Conservation (phyloP, 2,888 invertebrate species). For the Halictus quadricinctus region DNA sequence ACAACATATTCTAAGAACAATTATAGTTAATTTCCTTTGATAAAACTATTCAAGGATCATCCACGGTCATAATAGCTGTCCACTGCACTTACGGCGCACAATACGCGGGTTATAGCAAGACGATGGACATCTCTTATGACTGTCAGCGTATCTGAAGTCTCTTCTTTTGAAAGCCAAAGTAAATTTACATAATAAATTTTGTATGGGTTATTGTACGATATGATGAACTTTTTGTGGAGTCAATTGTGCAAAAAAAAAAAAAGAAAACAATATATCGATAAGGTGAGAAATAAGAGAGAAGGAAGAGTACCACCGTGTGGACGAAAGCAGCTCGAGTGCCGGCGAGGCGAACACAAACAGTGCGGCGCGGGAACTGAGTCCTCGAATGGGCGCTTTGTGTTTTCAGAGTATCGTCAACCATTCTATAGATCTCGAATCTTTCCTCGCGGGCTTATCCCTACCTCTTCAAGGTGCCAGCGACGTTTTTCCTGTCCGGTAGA, state of each 20-base stretch:
- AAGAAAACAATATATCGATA: background rate
- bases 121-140: background rate
- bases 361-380: constrained; percentile 76
- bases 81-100: background rate
- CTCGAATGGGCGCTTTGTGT: constrained; percentile 58
- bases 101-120: background rate
- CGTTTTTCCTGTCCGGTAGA: constrained; percentile 39
- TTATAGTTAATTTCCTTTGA: background rate
- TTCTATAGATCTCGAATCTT: constrained; percentile 61
- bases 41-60: background rate
- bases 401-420: constrained; percentile 67
- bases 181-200: background rate
- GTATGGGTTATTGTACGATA: no score
- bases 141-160: background rate
- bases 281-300: constrained; percentile 19
- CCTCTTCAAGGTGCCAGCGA: constrained; percentile 34
- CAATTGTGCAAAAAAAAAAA: background rate
- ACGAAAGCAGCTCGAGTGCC: constrained; percentile 49
- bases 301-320: constrained; percentile 18
- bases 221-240: background rate
- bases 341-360: constrained; percentile 71
- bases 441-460: constrained; percentile 59
- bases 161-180: background rate
- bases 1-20: background rate
- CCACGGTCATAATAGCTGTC: background rate